A percentile compares a stretch with the other conserved stretches of the same genome.
Evolutionary conservation across 2,797 vertebrate species (phyloP).

Genomic region (Erpetoichthys calabaricus): DNA sequence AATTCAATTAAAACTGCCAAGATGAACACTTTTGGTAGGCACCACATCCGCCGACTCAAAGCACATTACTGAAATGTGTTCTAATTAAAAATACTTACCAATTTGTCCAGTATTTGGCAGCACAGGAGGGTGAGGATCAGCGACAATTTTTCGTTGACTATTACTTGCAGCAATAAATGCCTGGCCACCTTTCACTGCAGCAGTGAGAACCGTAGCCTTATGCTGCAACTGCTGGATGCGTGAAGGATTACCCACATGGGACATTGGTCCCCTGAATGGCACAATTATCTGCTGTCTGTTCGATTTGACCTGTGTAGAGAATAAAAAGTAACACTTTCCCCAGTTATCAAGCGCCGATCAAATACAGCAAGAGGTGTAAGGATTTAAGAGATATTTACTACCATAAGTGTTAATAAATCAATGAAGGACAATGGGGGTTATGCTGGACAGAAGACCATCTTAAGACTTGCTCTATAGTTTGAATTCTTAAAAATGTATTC

Average conservation of each 20-base stretch:
- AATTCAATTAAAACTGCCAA: no score
- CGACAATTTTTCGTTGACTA: conserved; percentile 26
- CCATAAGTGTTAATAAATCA: no score
- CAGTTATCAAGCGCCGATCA: not conserved
- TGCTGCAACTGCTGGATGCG: conserved; percentile 32
- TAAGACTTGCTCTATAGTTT: no score
- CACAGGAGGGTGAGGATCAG: not conserved
- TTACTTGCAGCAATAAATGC: conserved; percentile 25
- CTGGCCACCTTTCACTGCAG: conserved; percentile 37
- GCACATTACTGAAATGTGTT: no score
- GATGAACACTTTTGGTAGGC: no score
- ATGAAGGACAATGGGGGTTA: no score
- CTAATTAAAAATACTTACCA: conserved; percentile 27
- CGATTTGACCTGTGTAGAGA: conserved; percentile 18
- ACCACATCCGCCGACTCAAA: no score
- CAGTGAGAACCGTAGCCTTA: conserved; percentile 25
- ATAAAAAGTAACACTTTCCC: not conserved
- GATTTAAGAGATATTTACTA: no score
- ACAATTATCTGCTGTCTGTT: conserved; percentile 36
- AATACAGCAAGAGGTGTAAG: no score
- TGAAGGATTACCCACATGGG: conserved; percentile 8
- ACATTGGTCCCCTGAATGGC: conserved; percentile 25
- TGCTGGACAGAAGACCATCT: no score
- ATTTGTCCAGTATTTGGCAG: conserved; percentile 20
- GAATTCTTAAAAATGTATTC: no score